Evolutionary conservation across 2,888 invertebrate species (phyloP).

Genomic region (Diarsia rubi): DNA sequence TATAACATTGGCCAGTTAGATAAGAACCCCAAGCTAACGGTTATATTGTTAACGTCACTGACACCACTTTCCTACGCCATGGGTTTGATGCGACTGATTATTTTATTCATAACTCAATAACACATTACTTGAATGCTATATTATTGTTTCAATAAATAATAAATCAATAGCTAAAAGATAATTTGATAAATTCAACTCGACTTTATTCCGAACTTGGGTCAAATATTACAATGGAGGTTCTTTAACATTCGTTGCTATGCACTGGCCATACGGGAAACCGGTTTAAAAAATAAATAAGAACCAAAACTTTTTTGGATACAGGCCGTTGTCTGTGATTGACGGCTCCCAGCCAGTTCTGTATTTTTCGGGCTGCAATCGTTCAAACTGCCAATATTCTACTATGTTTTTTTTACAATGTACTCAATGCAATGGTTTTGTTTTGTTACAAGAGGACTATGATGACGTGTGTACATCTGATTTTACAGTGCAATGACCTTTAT

Average conservation of each 20-base stretch:
- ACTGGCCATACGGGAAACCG: neutral
- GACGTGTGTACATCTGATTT: neutral
- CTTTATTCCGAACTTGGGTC: neutral
- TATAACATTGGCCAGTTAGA: neutral
- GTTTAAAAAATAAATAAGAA: slow-evolving; percentile 23
- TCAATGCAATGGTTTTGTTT: slow-evolving; percentile 24
- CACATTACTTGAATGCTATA: too few species aligned
- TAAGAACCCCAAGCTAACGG: neutral
- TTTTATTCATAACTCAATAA: neutral
- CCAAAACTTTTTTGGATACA: slow-evolving; percentile 19
- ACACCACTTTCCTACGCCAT: slow-evolving; percentile 5
- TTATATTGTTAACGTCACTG: neutral
- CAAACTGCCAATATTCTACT: slow-evolving; percentile 38
- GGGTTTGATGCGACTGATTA: slow-evolving; percentile 11
- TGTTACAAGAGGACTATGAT: neutral
- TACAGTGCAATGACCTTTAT: too few species aligned
- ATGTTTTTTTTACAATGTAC: slow-evolving; percentile 10
- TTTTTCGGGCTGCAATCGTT: slow-evolving; percentile 38
- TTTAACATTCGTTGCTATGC: too few species aligned
- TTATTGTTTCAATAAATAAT: neutral
- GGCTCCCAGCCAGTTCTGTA: slow-evolving; percentile 5
- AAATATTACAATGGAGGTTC: neutral
- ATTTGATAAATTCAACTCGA: neutral
- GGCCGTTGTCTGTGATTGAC: slow-evolving; percentile 43
- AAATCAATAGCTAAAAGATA: neutral